Base-by-base conservation (phyloP, 2,797 vertebrate species). In the Eutrigla gurnardus region DNA sequence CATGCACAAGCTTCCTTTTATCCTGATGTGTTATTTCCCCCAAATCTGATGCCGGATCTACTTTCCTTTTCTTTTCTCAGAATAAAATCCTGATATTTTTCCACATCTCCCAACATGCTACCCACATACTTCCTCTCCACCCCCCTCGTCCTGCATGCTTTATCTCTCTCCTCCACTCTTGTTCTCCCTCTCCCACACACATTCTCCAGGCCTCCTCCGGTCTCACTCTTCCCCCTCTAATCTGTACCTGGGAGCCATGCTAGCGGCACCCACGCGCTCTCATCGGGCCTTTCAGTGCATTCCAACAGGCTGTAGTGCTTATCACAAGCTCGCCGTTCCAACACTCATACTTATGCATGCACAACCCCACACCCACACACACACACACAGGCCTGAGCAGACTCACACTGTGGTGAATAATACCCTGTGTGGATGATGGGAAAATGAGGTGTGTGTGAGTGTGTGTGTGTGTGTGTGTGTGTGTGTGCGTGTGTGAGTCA, bases 261-360 rank as follows among this genome's bases (percentile, higher is more conserved):
- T 90, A 10, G 66, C 70, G 84, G 90, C 91, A 74, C 93, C 91
- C 91, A 93, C 92, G 50, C 89, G 71, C 74, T 79, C 78, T 74
- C 89, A 84, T 77, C 85, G 75, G 64, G 77, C 85, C 84, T 89
- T 91, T 90, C 88, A 87, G 73, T 40, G 47, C 87, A 80, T 88
- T 90, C 87, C 85, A 84, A 81, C 81, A 73, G 82, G 84, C 74
- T 80, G 83, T 60, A 67, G 1, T 53, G 79, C 89, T 91, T 88
- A 89, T 89, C 90, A 54, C n/a, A 40, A 33, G 11, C 77, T 73
- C 25, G 40, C 62, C 65, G 65, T 39, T 15, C 60, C n/a, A 54
- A 25, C 73, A 25, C 61, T 18, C 71, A 43, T 11, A 57, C 68
- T 32, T 25, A 32, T 14, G 5, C 32, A 17, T 9, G 6, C 45